Percentiles rank a stretch among this genome's conserved stretches.
These are phyloP conservation scores for Pachypeltis micranthus DNA, from an alignment of 1,140 invertebrate genomes.

Conservation along the genomic window DNA sequence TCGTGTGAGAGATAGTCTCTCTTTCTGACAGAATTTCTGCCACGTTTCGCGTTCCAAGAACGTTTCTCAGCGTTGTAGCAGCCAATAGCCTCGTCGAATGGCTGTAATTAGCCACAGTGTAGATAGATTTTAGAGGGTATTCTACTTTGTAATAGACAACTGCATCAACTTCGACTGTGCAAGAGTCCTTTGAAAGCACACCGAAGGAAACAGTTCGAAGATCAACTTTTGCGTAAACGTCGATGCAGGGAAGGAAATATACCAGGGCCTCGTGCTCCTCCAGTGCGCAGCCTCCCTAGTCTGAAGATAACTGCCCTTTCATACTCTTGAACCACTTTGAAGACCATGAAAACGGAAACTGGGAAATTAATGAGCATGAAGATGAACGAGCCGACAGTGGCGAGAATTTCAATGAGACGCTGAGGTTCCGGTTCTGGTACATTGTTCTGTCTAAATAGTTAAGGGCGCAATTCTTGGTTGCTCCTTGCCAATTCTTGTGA, in stretches of 20 bases:
- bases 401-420: slow-evolving; percentile 71
- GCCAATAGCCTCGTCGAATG: slow-evolving; percentile 76
- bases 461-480: too few species aligned
- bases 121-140: slow-evolving; percentile 70
- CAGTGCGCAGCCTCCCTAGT: slow-evolving; percentile 52
- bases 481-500: too few species aligned
- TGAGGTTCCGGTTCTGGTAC: too few species aligned
- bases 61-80: slow-evolving; percentile 76
- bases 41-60: slow-evolving; percentile 82
- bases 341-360: slow-evolving; percentile 71
- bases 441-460: too few species aligned
- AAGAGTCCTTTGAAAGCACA: slow-evolving; percentile 83
- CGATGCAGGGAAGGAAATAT: slow-evolving; percentile 94
- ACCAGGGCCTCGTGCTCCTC: slow-evolving; percentile 64
- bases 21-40: slow-evolving; percentile 82
- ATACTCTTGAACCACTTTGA: slow-evolving; percentile 72
- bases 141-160: slow-evolving; percentile 83
- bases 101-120: slow-evolving; percentile 69
- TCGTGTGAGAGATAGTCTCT: slow-evolving; percentile 76
- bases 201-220: slow-evolving; percentile 83
- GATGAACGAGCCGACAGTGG: slow-evolving; percentile 63
- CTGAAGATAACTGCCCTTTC: slow-evolving; percentile 66
- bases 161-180: slow-evolving; percentile 85
- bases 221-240: slow-evolving; percentile 82
- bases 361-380: slow-evolving; percentile 68